Base-by-base conservation (phyloP, 2,888 invertebrate species). In the Agrilus biguttatus region DNA sequence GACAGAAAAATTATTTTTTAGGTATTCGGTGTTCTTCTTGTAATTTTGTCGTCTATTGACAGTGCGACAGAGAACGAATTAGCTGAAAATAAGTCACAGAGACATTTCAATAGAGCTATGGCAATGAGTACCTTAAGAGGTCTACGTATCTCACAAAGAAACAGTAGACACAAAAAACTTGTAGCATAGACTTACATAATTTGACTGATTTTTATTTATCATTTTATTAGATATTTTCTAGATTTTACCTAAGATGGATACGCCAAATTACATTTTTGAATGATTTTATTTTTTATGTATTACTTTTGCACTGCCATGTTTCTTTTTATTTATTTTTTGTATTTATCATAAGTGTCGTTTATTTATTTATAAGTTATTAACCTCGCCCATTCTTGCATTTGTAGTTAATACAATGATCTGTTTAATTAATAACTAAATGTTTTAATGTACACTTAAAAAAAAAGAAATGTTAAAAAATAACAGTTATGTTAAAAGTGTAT, bases 71-170 rank as follows among this genome's bases (percentile, higher is more conserved):
- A 65, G 17, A 49, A 55, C 58, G 48, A 76, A 71, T 37, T 65
- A 59, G 12, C 73, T 68, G 78, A 78, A 49, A 72, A 74, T 54
- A 82, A 80, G 61, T 76, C 80, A 6, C 85, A 85, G 54, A 77
- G 88, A 32, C 87, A 89, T 61, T 89, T 89, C 66, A 89, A 88
- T 68, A 75, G 88, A 53, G 86, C 88, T 12, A 83, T 89, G 82
- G 87, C 89, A 13, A 88, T 89, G 87, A 74, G 87, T 12, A 84
- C 86, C 40, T 70, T 90, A 36, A 73, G 79, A 37, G 77, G 77
- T 37, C 54, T 73, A 8, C 59, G 57, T 33, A 52, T 61, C 36
- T 49, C 58, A n/a, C 54, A 56, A 51, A 59, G 55, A 45, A 54
- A 51, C 21, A 54, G 53, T 46, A 53, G 56, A 40, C 55, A 52